Percentiles rank a stretch among this genome's conserved stretches.
phyloP scores from a whole-genome alignment of 2,888 invertebrate species.

The Cecidostiba fungosa region DNA sequence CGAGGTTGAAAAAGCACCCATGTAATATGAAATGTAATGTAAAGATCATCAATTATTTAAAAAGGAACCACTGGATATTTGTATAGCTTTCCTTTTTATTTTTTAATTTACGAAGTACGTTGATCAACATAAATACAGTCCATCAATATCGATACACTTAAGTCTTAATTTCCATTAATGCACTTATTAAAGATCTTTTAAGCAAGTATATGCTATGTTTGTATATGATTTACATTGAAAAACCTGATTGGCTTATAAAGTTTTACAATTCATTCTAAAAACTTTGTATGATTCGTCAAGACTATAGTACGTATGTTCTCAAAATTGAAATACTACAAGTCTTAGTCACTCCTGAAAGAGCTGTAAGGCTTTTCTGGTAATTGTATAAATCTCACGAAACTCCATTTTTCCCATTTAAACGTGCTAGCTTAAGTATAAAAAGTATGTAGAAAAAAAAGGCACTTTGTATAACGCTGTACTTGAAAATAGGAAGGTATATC shows the following conservation, averaged over 20 bases:
- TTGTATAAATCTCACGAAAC: slow-evolving; percentile 59
- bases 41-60: slow-evolving; percentile 50
- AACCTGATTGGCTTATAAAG: slow-evolving; percentile 16
- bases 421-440: slow-evolving; percentile 61
- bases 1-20: slow-evolving; percentile 52
- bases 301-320: slow-evolving; percentile 45
- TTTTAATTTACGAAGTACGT: slow-evolving; percentile 45
- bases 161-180: slow-evolving; percentile 61
- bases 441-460: slow-evolving; percentile 64
- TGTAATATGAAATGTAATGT: slow-evolving; percentile 30
- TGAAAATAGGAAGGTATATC: slow-evolving; percentile 60
- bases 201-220: slow-evolving; percentile 40
- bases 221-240: slow-evolving; percentile 55
- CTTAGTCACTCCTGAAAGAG: slow-evolving; percentile 50
- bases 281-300: slow-evolving; percentile 46
- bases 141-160: slow-evolving; percentile 55
- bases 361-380: slow-evolving; percentile 58
- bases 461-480: slow-evolving; percentile 60
- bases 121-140: slow-evolving; percentile 61
- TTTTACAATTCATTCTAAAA: slow-evolving; percentile 59
- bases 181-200: slow-evolving; percentile 57
- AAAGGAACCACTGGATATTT: slow-evolving; percentile 56
- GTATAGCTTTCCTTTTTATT: slow-evolving; percentile 28
- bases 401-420: slow-evolving; percentile 35
- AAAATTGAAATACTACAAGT: slow-evolving; percentile 53